phyloP scores from a whole-genome alignment of 1,140 invertebrate species.

The Apolygus lucorum region DNA sequence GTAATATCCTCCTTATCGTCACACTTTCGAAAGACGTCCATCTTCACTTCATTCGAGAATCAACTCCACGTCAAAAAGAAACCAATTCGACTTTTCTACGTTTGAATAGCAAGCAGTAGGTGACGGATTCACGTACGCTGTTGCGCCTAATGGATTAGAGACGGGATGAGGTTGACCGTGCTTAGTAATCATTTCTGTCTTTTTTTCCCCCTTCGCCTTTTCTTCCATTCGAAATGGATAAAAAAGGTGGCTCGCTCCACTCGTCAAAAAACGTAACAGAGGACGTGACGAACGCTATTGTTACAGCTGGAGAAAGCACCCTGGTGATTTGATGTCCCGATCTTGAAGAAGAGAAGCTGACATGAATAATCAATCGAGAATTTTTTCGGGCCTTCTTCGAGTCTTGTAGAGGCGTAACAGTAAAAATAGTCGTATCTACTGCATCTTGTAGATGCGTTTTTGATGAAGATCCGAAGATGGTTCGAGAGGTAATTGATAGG shows the following conservation, averaged over 20 bases:
- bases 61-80: too few species aligned
- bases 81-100: too few species aligned
- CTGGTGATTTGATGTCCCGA: background rate
- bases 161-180: background rate
- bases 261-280: background rate
- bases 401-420: too few species aligned
- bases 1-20: too few species aligned
- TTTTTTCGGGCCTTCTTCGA: background rate
- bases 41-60: too few species aligned
- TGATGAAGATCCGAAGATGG: background rate
- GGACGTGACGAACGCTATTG: background rate
- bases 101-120: too few species aligned
- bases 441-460: background rate
- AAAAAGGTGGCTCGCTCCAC: background rate
- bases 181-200: background rate
- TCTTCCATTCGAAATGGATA: background rate
- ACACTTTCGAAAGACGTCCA: too few species aligned
- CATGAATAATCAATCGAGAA: background rate
- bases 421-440: too few species aligned
- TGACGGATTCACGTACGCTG: too few species aligned
- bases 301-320: background rate
- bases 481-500: background rate
- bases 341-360: background rate
- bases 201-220: background rate
- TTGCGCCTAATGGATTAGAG: background rate